Conservation (phyloP, 2,888 invertebrate genomes). For the Stenurella melanura region DNA sequence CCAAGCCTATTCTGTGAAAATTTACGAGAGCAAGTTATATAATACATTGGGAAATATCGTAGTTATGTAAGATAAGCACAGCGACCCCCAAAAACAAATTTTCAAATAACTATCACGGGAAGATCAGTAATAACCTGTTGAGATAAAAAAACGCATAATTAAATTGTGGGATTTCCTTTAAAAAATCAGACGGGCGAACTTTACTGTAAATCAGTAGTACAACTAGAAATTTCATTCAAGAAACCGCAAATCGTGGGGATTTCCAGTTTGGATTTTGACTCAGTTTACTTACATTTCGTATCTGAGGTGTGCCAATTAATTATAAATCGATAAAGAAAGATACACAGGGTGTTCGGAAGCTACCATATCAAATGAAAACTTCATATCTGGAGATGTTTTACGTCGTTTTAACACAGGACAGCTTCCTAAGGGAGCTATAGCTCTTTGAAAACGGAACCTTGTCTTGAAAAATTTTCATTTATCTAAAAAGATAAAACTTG, state of each 20-base stretch:
- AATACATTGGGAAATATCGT: not conserved
- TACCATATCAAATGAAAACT: too few species aligned
- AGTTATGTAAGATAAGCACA: not conserved
- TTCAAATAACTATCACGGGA: not conserved
- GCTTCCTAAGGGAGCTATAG: too few species aligned
- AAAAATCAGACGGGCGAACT: conserved; percentile 2
- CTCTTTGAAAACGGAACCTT: too few species aligned
- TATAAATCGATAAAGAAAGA: not conserved
- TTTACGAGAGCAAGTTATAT: not conserved
- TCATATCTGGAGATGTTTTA: too few species aligned
- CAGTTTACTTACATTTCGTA: conserved; percentile 18
- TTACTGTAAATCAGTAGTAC: conserved; percentile 31
- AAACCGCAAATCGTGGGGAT: conserved; percentile 28
- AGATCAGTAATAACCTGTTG: conserved; percentile 7
- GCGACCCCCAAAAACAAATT: not conserved
- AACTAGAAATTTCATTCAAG: conserved; percentile 35
- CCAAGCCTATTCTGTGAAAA: not conserved
- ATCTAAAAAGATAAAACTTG: too few species aligned
- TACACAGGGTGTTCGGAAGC: too few species aligned
- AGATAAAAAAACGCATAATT: conserved; percentile 14
- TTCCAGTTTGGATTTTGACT: conserved; percentile 18
- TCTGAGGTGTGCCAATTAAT: not conserved
- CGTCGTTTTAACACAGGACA: too few species aligned
- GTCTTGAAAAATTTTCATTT: too few species aligned
- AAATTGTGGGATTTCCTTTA: conserved; percentile 35